Conservation (phyloP, 2,888 invertebrate species). For the Sycophila texana region DNA sequence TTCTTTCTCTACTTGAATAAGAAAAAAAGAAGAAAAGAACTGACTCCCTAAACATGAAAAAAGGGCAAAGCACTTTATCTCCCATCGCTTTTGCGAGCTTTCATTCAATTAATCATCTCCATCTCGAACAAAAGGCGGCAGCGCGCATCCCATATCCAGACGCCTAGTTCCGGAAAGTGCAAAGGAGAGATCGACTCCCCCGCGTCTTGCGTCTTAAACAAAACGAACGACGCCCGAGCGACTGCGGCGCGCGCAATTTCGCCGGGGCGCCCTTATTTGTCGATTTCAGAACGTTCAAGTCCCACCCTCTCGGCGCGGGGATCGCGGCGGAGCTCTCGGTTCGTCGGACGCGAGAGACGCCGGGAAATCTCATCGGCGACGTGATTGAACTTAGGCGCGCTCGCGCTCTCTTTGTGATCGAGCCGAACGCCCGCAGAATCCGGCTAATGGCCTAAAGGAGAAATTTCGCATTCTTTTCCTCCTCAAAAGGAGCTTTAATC, state of each 20-base stretch:
- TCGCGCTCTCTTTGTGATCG: slow-evolving; percentile 55
- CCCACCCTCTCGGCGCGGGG: no score
- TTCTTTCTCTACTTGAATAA: no score
- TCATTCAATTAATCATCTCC: no score
- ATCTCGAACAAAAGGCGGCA: no score
- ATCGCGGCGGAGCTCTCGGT: slow-evolving; percentile 52
- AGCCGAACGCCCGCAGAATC: slow-evolving; percentile 57
- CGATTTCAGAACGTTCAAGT: slow-evolving; percentile 44
- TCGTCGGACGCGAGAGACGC: slow-evolving; percentile 48
- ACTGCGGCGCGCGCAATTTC: slow-evolving; percentile 23
- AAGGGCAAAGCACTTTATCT: no score
- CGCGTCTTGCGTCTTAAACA: slow-evolving; percentile 11
- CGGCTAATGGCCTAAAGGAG: slow-evolving; percentile 59
- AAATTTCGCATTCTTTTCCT: slow-evolving; percentile 54
- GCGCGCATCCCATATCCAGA: no score
- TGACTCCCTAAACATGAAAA: no score
- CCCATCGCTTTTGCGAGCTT: no score
- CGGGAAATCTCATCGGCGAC: slow-evolving; percentile 55
- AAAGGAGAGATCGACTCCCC: not conserved
- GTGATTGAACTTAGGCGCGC: slow-evolving; percentile 55
- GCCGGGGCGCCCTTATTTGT: slow-evolving; percentile 57
- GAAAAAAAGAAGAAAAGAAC: no score
- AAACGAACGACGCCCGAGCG: slow-evolving; percentile 22
- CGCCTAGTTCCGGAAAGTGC: not conserved
- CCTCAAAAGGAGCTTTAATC: slow-evolving; percentile 53